Conservation (phyloP, 2,797 vertebrate species). For the Synaphobranchus kaupii region DNA sequence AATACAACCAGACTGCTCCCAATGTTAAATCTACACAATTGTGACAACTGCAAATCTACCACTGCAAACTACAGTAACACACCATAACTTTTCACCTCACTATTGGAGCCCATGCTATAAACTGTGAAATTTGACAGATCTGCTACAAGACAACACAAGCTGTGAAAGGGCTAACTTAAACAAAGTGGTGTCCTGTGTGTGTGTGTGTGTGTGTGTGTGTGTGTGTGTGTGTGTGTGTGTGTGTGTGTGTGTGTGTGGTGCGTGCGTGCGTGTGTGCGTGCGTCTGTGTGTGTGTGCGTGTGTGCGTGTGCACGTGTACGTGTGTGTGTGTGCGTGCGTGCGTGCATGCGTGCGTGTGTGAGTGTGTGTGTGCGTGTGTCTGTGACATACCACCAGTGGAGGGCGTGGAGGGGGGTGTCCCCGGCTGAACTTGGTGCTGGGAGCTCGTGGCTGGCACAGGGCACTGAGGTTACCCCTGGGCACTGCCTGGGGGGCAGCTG, state of each 20-base stretch:
- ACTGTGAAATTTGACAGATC: neutral
- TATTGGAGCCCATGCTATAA: neutral
- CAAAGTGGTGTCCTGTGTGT: neutral
- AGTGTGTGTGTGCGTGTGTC: too few species aligned
- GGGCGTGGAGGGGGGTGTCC: constrained; percentile 76
- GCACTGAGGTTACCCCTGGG: constrained; percentile 79
- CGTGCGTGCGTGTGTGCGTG: too few species aligned
- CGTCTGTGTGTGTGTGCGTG: too few species aligned
- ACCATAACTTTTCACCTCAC: neutral
- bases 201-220: too few species aligned
- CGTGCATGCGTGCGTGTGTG: too few species aligned
- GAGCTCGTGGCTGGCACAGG: constrained; percentile 74
- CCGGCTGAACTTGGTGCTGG: constrained; percentile 80
- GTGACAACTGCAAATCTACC: neutral
- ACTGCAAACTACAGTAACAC: neutral
- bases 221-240: too few species aligned
- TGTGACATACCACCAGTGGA: constrained; percentile 82
- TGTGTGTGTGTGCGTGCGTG: too few species aligned
- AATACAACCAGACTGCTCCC: neutral
- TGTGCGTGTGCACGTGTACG: too few species aligned
- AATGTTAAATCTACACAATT: neutral
- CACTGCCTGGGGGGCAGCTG: constrained; percentile 61
- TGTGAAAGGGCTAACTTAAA: neutral
- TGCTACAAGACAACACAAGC: neutral
- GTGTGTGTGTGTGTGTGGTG: too few species aligned